Evolutionary conservation across 2,797 vertebrate species (phyloP).

Genomic region (Loris lydekkerianus): DNA sequence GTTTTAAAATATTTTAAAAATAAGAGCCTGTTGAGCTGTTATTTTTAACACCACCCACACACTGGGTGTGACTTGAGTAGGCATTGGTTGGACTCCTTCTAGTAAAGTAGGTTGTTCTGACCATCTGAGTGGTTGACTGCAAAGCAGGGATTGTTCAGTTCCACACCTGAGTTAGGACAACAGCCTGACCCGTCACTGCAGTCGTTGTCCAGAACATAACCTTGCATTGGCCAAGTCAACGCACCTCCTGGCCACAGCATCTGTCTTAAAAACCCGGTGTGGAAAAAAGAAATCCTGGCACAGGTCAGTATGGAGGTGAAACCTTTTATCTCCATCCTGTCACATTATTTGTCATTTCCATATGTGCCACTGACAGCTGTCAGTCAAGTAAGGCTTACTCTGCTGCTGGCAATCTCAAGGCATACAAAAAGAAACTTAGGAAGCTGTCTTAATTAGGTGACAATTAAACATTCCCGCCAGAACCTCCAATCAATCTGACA

Average conservation of each 20-base stretch:
- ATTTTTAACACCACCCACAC: not conserved
- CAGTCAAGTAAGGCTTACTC: constrained; percentile 75
- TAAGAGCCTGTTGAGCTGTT: not conserved
- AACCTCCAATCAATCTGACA: constrained; percentile 82
- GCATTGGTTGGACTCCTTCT: not conserved
- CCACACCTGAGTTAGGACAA: not conserved
- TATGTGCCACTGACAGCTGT: constrained; percentile 81
- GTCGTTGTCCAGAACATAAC: not conserved
- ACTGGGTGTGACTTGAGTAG: not conserved
- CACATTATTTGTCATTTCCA: constrained; percentile 76
- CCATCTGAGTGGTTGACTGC: not conserved
- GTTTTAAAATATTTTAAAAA: not conserved
- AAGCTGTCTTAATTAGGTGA: constrained; percentile 81
- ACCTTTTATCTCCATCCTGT: constrained; percentile 71
- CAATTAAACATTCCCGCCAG: constrained; percentile 82
- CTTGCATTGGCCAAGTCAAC: not conserved
- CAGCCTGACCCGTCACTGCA: not conserved
- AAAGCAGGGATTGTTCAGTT: not conserved
- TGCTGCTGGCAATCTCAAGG: constrained; percentile 76
- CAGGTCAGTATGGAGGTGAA: constrained; percentile 63
- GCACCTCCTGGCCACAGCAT: not conserved
- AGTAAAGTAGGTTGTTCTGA: not conserved
- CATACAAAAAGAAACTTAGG: constrained; percentile 70
- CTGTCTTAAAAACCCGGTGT: constrained; percentile 23
- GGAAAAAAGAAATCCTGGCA: not conserved